A percentile compares a stretch with the other conserved stretches of the same genome.
These are phyloP conservation scores for Poecilia picta DNA, from an alignment of 2,797 vertebrate genomes.

Conservation along the genomic window DNA sequence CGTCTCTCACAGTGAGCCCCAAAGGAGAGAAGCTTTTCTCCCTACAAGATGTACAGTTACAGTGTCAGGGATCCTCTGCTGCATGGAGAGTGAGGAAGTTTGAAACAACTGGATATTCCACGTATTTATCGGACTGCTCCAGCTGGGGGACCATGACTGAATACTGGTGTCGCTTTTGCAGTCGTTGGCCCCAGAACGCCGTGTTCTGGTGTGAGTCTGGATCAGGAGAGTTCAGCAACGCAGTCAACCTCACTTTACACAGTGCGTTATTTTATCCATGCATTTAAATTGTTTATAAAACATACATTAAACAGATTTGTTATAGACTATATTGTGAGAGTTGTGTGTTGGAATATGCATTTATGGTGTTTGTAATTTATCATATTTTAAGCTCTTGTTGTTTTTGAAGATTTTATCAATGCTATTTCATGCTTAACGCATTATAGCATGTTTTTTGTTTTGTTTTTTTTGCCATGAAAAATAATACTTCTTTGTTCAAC, in stretches of 20 bases:
- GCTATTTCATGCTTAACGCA: not conserved
- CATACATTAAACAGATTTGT: too few relatives aligned
- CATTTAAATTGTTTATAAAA: too few relatives aligned
- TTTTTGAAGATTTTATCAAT: not conserved
- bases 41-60: not conserved
- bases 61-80: not conserved
- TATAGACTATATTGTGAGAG: too few relatives aligned
- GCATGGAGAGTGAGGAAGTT: not conserved
- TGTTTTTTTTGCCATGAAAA: not conserved
- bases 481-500: not conserved
- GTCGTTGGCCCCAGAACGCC: too few relatives aligned
- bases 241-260: not conserved
- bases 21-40: not conserved
- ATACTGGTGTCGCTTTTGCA: not conserved
- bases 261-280: not conserved
- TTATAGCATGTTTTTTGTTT: not conserved
- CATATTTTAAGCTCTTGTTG: not conserved
- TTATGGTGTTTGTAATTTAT: not conserved
- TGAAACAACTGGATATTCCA: not conserved
- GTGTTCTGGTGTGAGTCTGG: not conserved
- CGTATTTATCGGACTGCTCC: not conserved
- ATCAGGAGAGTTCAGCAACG: too few relatives aligned
- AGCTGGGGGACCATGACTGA: not conserved
- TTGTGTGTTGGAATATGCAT: too few relatives aligned
- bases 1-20: constrained; percentile 6